Base-by-base conservation (phyloP, 2,797 vertebrate species). In the Pogoniulus pusillus region DNA sequence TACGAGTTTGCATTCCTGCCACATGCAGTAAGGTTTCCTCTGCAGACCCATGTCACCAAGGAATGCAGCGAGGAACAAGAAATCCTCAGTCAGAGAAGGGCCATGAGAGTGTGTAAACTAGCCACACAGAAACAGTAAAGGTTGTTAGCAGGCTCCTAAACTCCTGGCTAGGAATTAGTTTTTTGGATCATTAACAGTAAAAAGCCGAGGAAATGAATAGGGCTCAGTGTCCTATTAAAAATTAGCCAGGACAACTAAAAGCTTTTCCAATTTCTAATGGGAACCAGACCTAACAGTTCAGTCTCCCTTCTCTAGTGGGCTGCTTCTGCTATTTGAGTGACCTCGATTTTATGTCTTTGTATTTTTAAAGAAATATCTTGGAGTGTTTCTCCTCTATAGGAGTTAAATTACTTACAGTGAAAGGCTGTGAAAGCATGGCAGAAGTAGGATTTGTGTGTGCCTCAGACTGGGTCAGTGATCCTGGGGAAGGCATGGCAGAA, bases 21-120 rank as follows among this genome's bases (percentile, higher is more conserved):
- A 66, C 64, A 93, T 95, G 93, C 82, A 92, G 94, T 90, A 94
- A 92, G 87, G 77, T 94, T 96, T 95, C 93, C 91, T 85, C 69
- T 89, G 80, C 90, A 96, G 94, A 79, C 92, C 81, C 72, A 66
- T 95, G 95, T 93, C 94, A 92, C 84, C 5, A 29, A 96, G 93
- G 96, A 97, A 98, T 97, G 96, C 85, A 85, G 87, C 78, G 91
- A 92, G 88, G 89, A 93, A 96, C 90, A 95, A 97, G 94, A 96
- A 96, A 95, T 92, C 93, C 75, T 92, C 94, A 97, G 96, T 95
- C 94, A 90, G 94, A 92, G 95, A 94, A 89, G 80, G 73, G 74
- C 91, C 82, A 53, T 91, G 94, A 79, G 84, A 90, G 94, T 91
- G 64, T 91, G 70, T 63, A 84, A 94, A 58, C 86, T 90, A 88